phyloP scores from a whole-genome alignment of 2,797 vertebrate genomes.

The Picus viridis region DNA sequence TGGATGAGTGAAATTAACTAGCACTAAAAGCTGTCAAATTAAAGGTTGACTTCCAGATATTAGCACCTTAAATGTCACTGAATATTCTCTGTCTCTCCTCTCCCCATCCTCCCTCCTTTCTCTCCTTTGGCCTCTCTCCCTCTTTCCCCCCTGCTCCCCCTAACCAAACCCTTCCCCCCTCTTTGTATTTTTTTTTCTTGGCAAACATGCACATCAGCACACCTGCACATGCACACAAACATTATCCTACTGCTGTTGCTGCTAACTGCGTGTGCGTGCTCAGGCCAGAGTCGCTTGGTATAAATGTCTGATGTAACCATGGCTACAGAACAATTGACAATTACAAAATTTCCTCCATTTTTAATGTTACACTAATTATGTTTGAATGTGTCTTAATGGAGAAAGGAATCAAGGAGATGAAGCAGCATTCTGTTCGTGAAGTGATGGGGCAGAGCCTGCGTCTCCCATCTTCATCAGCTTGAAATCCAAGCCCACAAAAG shows the following conservation, averaged over 20 bases:
- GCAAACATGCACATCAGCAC: slow-evolving; percentile 70
- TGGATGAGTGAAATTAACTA: slow-evolving; percentile 83
- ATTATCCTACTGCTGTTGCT: slow-evolving; percentile 78
- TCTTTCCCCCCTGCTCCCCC: neutral
- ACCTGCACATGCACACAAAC: slow-evolving; percentile 81
- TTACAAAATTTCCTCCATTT: slow-evolving; percentile 81
- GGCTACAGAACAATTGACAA: slow-evolving; percentile 85
- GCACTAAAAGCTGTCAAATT: slow-evolving; percentile 86
- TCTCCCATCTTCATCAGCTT: neutral
- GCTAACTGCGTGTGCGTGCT: slow-evolving; percentile 83
- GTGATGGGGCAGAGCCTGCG: neutral
- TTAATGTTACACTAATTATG: slow-evolving; percentile 84
- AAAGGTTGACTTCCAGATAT: slow-evolving; percentile 86
- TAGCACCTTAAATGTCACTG: slow-evolving; percentile 83
- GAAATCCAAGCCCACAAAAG: neutral
- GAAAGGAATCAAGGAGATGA: slow-evolving; percentile 65
- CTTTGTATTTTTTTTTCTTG: slow-evolving; percentile 20
- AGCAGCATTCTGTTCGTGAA: neutral
- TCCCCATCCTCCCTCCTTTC: neutral
- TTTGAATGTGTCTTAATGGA: slow-evolving; percentile 83
- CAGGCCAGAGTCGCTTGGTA: slow-evolving; percentile 77
- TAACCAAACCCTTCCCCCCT: neutral
- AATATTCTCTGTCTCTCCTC: slow-evolving; percentile 67
- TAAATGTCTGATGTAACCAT: slow-evolving; percentile 87
- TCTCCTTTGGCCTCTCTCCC: neutral